Evolutionary conservation across 92 coral and sea anemone species (phyloP), one percentile per base, ranked within the genome.

Genomic region (Palythoa grandis): DNA sequence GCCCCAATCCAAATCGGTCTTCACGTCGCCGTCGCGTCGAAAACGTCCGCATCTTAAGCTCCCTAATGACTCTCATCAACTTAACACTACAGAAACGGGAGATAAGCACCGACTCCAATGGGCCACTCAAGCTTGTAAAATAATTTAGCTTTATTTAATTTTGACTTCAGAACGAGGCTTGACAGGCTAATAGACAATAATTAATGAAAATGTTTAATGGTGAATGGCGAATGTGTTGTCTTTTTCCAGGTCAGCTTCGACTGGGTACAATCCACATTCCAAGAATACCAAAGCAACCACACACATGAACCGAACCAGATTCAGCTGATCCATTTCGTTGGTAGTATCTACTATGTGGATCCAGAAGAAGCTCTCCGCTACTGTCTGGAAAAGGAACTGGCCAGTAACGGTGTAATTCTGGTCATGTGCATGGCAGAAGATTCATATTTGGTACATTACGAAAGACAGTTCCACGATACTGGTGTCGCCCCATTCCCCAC

Each of bases 401-500:
- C 85, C 11, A 68, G 29, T 37, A 80, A 80, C 19, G 85, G 85
- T 10, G 85, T 63, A 5, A 23, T 80, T 2, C 11, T 80, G 58
- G 85, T 80, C 20, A 53, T 74, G 13, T 65, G 85, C 24, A 38
- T 80, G 0, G 38, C 60, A 16, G 85, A 80, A 29, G 65, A 80
- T 40, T 80, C 85, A 13, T 80, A n/a, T 53, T 66, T 80, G 40
- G 85, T 73, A 16, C 85, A 22, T 5, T 80, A 80, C 61, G 47
- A 80, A 70, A 40, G 12, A 9, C 25, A 66, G n/a, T 80, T 80
- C 50, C 85, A 80, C 74, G 85, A 80, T 11, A 80, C 85, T 11
- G 85, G 85, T 20, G 19, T 80, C 17, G 72, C 74, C 43, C 85
- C 85, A 25, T 80, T 80, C 61, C 85, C 85, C n/a, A 57, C 72